A percentile compares a stretch with the other conserved stretches of the same genome.
Conservation (phyloP, 1,140 invertebrate species). For the Sinella curviseta region DNA sequence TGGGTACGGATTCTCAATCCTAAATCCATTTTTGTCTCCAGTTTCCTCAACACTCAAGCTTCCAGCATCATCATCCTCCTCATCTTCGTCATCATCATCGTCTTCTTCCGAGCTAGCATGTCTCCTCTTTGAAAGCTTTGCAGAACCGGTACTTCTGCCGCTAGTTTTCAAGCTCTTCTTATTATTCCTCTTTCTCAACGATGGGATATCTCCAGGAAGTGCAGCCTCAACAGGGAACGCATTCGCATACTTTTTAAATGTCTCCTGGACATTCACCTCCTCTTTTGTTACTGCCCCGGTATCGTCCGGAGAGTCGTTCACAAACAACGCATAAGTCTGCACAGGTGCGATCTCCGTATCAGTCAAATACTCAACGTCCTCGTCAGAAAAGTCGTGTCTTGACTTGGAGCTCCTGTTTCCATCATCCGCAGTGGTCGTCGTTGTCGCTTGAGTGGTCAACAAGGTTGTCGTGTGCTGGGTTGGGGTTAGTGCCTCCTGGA, state of each 20-base stretch:
- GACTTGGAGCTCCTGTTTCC: slow-evolving; percentile 7
- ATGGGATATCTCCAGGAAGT: background rate
- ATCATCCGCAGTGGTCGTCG: background rate
- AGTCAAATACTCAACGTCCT: slow-evolving; percentile 28
- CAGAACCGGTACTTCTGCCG: background rate
- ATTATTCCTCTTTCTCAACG: background rate
- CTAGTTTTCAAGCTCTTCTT: background rate
- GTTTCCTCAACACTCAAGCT: background rate
- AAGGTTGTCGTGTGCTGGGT: background rate
- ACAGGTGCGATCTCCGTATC: slow-evolving; percentile 32
- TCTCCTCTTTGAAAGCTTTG: background rate
- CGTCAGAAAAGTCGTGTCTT: slow-evolving; percentile 8
- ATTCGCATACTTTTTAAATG: slow-evolving; percentile 18
- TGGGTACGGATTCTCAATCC: background rate
- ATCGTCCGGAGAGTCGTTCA: background rate
- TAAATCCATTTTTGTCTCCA: background rate
- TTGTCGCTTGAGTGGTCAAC: background rate
- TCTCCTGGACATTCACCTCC: slow-evolving; percentile 14
- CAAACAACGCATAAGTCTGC: slow-evolving; percentile 28
- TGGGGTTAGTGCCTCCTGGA: background rate
- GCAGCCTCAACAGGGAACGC: background rate
- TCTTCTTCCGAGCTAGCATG: slow-evolving; percentile 26
- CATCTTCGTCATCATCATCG: slow-evolving; percentile 29
- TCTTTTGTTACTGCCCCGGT: slow-evolving; percentile 1
- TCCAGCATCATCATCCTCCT: slow-evolving; percentile 13